Evolutionary conservation across 2,888 invertebrate genomes (phyloP).

Genomic region (Schizaphis graminum): DNA sequence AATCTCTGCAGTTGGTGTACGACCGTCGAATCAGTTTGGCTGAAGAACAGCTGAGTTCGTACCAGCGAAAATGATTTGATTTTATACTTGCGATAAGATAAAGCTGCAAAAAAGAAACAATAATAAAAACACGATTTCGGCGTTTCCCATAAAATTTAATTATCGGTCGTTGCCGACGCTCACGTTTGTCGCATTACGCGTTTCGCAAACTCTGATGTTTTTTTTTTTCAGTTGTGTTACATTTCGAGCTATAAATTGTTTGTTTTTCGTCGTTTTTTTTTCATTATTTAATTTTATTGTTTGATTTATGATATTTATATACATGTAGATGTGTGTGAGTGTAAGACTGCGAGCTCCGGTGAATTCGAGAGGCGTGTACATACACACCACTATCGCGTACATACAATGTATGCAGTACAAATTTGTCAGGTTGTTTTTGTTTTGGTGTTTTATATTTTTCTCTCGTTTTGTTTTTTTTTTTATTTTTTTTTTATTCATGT

Average conservation of each 20-base stretch:
- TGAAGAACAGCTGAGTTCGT: background rate
- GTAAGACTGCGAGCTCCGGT: background rate
- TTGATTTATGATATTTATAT: slow-evolving; percentile 30
- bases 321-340: background rate
- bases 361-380: background rate
- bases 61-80: background rate
- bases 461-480: background rate
- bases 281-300: slow-evolving; percentile 25
- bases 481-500: background rate
- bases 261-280: slow-evolving; percentile 1
- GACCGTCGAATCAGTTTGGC: background rate
- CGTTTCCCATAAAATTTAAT: slow-evolving; percentile 1
- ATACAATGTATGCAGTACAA: slow-evolving; percentile 5
- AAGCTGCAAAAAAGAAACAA: background rate
- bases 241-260: background rate
- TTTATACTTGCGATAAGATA: background rate
- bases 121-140: slow-evolving; percentile 9
- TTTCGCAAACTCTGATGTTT: background rate
- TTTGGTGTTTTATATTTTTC: slow-evolving; percentile 2
- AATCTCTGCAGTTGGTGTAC: background rate
- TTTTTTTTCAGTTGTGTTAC: background rate
- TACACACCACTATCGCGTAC: background rate
- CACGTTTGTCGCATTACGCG: slow-evolving; percentile 27
- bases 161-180: slow-evolving; percentile 14
- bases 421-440: slow-evolving; percentile 36